Base-by-base conservation (phyloP, 2,797 vertebrate species). In the Parauchenoglanis punctatus region DNA sequence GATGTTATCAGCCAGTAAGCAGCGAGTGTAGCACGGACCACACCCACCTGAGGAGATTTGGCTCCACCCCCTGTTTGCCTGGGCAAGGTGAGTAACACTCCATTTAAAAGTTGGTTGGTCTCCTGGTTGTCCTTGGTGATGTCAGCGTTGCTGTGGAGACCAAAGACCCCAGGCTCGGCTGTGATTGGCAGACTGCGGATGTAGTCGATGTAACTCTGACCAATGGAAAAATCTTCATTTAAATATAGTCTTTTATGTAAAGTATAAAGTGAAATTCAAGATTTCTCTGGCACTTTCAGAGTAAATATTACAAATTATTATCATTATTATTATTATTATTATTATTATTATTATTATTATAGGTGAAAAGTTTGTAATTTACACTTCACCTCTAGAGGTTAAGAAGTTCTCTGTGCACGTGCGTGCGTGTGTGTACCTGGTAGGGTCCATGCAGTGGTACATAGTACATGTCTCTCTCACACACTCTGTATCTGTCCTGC, bases 91-190 rank as follows among this genome's bases (percentile, higher is more conserved):
- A 97, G 92, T 89, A 99, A 94, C 56, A 98, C 96, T 68, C 97
- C 97, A 10, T 95, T 93, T 87, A 99, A 96, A 25, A 99, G 96
- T 91, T 97, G 96, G 93, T 97, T 98, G 90, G 97, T 99, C 93
- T 99, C 98, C 90, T 98, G 97, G 93, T 98, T 98, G 89, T 99
- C 97, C 89, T 98, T 99, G 7, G 97, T 98, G 92, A 99, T 99
- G 90, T 99, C 97, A 8, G 97, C 97, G 1, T 99, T 99, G 93
- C 97, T 97, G 35, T 99, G 97, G 81, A 99, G 97, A 31, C 97
- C 96, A 73, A 99, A 99, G 70, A 99, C 97, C 88, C 96, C 97
- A 1, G 98, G 97, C 28, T 97, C 95, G 8, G 97, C 94, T 81
- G 92, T 92, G 92, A 97, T 96, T 63, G 97, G 97, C 63, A 99